Evolutionary conservation across 2,797 vertebrate species (phyloP).

Genomic region (Neopelma chrysocephalum): DNA sequence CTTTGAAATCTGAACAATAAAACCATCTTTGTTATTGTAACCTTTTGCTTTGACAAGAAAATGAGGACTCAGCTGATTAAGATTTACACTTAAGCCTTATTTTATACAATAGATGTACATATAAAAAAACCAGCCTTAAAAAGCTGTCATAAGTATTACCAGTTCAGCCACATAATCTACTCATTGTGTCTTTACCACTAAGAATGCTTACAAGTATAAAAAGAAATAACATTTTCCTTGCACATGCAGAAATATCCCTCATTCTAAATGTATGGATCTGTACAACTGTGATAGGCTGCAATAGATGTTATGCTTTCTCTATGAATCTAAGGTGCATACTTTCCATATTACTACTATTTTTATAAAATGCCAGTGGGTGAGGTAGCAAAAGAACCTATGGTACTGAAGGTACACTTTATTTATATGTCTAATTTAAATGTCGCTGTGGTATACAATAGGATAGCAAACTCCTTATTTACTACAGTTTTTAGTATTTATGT

Average conservation of each 20-base stretch:
- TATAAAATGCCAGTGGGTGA: neutral
- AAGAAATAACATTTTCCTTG: neutral
- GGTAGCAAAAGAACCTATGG: neutral
- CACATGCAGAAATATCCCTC: neutral
- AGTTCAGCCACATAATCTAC: neutral
- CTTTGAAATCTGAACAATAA: neutral
- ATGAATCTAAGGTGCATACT: neutral
- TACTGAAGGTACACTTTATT: neutral
- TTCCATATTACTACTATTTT: neutral
- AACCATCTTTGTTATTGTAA: neutral
- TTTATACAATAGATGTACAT: neutral
- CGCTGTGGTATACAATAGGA: neutral
- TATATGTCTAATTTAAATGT: neutral
- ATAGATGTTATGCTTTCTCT: neutral
- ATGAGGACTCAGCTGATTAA: neutral
- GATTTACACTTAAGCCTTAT: neutral
- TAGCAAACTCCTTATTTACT: neutral
- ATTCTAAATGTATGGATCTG: neutral
- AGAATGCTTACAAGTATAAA: neutral
- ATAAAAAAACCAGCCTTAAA: neutral
- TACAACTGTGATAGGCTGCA: neutral
- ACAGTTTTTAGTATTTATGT: neutral
- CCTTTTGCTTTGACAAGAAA: neutral
- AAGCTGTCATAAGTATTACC: neutral
- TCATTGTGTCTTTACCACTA: neutral